Percentiles rank a stretch among this genome's conserved stretches.
Evolutionary conservation across 2,888 invertebrate species (phyloP).

Genomic region (Cryptosula pallasiana): DNA sequence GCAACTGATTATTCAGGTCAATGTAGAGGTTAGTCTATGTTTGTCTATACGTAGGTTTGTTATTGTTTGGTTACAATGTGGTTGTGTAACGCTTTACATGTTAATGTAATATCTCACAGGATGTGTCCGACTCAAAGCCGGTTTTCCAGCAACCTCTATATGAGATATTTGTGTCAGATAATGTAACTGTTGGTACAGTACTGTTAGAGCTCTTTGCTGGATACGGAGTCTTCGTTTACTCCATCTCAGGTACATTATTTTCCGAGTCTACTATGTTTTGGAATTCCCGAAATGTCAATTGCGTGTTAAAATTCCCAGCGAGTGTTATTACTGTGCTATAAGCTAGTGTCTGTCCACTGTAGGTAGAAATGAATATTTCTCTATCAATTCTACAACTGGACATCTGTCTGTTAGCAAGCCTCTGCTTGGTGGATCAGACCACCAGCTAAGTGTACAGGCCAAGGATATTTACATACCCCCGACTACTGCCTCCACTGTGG

Average conservation of each 20-base stretch:
- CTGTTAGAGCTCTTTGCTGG: conserved; percentile 1
- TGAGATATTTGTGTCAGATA: not conserved
- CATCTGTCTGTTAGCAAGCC: not conserved
- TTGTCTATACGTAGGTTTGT: too few relatives aligned
- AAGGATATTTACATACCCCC: not conserved
- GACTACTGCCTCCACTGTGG: not conserved
- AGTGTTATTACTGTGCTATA: too few relatives aligned
- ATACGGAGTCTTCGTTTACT: not conserved
- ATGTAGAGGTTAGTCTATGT: conserved; percentile 18
- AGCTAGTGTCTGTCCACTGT: not conserved
- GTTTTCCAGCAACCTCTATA: conserved; percentile 2
- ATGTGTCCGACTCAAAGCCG: conserved; percentile 11
- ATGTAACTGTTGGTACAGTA: not conserved
- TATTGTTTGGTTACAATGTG: too few relatives aligned
- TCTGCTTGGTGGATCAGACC: not conserved
- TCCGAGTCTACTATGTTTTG: not conserved
- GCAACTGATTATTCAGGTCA: conserved; percentile 4
- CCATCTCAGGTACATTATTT: not conserved
- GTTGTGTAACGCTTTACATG: too few relatives aligned
- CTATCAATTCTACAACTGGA: conserved; percentile 5
- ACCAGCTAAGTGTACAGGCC: not conserved
- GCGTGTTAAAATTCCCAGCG: too few relatives aligned
- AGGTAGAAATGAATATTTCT: not conserved
- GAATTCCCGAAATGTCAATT: too few relatives aligned
- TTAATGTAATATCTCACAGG: too few relatives aligned